Evolutionary conservation across 2,797 vertebrate species (phyloP), one percentile per base, ranked within the genome.

Genomic region (Australoheros facetus): DNA sequence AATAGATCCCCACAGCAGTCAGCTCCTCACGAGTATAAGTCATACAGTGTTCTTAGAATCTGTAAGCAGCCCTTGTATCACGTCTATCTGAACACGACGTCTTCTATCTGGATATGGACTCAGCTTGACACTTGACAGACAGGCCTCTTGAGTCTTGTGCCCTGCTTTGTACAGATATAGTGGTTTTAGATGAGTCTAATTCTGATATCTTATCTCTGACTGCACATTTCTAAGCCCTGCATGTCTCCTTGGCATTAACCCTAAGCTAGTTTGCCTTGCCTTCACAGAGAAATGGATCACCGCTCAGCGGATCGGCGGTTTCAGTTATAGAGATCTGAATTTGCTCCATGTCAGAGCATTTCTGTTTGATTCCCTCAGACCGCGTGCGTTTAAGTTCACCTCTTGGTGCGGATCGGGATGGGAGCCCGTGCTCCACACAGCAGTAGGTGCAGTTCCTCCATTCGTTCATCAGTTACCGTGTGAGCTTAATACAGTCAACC

Each of bases 401-500:
- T 64, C 73, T 81, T 57, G n/a, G 78, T 60, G 85, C 75, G 81
- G 79, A 32, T 48, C 37, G 78, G 78, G 71, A 73, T 42, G 79
- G 10, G 3, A 78, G 77, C 56, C 73, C 54, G 55, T 4, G 72
- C 62, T 83, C 77, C 7, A 42, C 89, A 78, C 85, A 76, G 81
- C 69, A 3, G 85, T 84, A 81, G 45, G 64, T 60, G 72, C 79
- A 37, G 34, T 77, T 87, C 81, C 12, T 75, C 75, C 62, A 42
- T 56, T 81, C 42, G 3, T 71, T 84, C 64, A 72, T 73, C 80
- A 84, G 79, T 86, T 85, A 86, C 80, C 69, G 30, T 3, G 56
- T 55, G 75, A 32, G 7, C 80, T 88, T 88, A 88, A 88, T 85
- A 73, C 77, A 82, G 77, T 75, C 82, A 74, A 77, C 62, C 60